Base-by-base conservation (phyloP, 1,140 invertebrate genomes). In the Drosophila carrolli region DNA sequence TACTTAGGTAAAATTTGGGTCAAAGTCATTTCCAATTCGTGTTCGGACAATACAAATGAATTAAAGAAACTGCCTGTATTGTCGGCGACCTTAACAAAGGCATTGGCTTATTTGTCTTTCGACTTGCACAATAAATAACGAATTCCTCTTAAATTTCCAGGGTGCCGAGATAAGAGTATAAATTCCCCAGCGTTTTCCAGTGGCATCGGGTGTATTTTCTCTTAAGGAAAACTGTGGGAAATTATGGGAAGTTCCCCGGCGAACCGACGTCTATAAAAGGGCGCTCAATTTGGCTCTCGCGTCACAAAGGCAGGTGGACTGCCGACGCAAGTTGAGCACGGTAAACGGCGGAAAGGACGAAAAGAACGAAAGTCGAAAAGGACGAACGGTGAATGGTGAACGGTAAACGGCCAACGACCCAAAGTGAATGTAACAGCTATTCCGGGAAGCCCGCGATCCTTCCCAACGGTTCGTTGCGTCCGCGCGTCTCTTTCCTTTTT, bases 31-130 rank as follows among this genome's bases (percentile, higher is more conserved):
- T 19, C 0, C 19, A 53, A 53, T 53, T 53, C 14, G 32, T 19
- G 32, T 19, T 9, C 14, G 29, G 50, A 37, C 32, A 37, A 37
- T 37, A 14, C 14, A 32, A 37, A 37, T 53, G 37, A 16, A 37
- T 53, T 35, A 23, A 37, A 53, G 32, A 53, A 35, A n/a, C 48
- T 16, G 48, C 32, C 19, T 16, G 48, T 37, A 37, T 37, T 32
- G 47, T 32, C 47, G 47, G n/a, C 27, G 47, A 11, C 13, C n/a
- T 50, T 27, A 66, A 68, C 61, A 68, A 68, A 66, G 23, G 38
- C 29, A 66, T 44, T 66, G 23, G 41, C 35, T 50, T 68, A 40
- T 68, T 70, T 67, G 61, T 47, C 53, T 70, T 68, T 47, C 65
- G n/a, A 27, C 19, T 37, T 27, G 47, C 14, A 51, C 19, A 54